Conservation (phyloP, 1,140 invertebrate species). For the Saccostrea cuccullata region DNA sequence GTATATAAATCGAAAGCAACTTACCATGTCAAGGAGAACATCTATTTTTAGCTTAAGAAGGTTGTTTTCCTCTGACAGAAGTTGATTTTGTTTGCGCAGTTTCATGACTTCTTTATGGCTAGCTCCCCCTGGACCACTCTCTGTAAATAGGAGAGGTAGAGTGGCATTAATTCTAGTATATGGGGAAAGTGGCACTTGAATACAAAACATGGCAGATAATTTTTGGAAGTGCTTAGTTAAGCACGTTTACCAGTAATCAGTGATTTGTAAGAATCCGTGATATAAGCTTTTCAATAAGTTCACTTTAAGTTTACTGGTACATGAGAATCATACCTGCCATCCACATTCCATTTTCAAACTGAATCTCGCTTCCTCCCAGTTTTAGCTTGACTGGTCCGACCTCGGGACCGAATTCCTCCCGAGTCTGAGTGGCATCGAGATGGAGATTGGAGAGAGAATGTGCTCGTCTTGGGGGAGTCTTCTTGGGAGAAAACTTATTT, state of each 20-base stretch:
- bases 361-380: slow-evolving; percentile 74
- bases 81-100: slow-evolving; percentile 83
- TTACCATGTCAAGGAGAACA: slow-evolving; percentile 86
- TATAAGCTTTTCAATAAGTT: too few species aligned
- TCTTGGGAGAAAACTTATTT: slow-evolving; percentile 79
- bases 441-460: slow-evolving; percentile 77
- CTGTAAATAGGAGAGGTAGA: slow-evolving; percentile 53
- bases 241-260: too few species aligned
- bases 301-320: slow-evolving; percentile 37
- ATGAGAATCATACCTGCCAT: slow-evolving; percentile 72
- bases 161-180: too few species aligned
- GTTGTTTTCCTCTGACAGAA: slow-evolving; percentile 87
- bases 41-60: slow-evolving; percentile 86
- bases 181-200: too few species aligned
- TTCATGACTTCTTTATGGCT: slow-evolving; percentile 75
- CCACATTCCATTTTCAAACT: slow-evolving; percentile 77
- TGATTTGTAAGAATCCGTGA: too few species aligned
- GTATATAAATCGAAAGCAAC: slow-evolving; percentile 19
- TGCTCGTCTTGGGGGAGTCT: slow-evolving; percentile 74
- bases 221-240: too few species aligned
- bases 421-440: slow-evolving; percentile 71
- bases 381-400: slow-evolving; percentile 74
- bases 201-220: too few species aligned
- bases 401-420: slow-evolving; percentile 76
- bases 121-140: slow-evolving; percentile 67